Evolutionary conservation across 35 echinoderm and acorn worm genomes (phyloP).

Genomic region (Apostichopus californicus): DNA sequence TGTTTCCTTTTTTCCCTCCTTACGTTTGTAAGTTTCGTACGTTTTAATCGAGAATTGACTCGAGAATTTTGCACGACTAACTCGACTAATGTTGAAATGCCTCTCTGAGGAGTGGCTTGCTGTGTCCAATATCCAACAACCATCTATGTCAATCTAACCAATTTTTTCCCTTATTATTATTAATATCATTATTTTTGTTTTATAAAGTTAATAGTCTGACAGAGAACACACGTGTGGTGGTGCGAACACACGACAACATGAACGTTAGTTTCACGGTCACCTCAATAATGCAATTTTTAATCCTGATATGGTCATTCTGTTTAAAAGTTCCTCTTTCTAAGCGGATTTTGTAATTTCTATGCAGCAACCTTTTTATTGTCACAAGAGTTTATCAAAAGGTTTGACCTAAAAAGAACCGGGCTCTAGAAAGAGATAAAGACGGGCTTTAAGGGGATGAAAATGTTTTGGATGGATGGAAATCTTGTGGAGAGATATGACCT

Average conservation of each 20-base stretch:
- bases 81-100: background rate
- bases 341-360: background rate
- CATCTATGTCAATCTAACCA: background rate
- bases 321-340: background rate
- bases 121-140: background rate
- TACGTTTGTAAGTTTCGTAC: conserved; percentile 29
- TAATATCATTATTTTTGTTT: too few relatives aligned
- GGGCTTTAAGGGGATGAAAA: too few relatives aligned
- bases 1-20: background rate
- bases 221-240: background rate
- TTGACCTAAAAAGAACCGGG: too few relatives aligned
- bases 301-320: background rate
- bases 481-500: too few relatives aligned
- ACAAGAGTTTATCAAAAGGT: too few relatives aligned
- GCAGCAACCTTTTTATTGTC: background rate
- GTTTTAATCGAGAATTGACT: conserved; percentile 4
- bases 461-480: too few relatives aligned
- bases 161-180: too few relatives aligned
- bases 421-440: too few relatives aligned
- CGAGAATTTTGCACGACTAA: conserved; percentile 8
- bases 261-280: background rate
- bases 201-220: background rate
- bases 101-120: conserved; percentile 13
- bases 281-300: background rate
- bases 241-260: background rate